phyloP scores from a whole-genome alignment of 2,888 invertebrate species.

The Sphinx pinastri region DNA sequence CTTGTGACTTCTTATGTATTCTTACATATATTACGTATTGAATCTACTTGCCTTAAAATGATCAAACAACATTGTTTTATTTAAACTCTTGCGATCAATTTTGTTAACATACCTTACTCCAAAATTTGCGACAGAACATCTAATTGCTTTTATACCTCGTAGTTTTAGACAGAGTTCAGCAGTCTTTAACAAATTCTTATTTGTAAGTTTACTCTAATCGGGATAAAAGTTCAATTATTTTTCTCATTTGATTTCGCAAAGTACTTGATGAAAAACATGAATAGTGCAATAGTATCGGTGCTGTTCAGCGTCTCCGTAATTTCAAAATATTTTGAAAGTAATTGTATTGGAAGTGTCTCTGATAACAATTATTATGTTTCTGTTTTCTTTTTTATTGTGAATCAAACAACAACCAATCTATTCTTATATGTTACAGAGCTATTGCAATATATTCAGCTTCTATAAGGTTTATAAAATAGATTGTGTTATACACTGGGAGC shows the following conservation, averaged over 20 bases:
- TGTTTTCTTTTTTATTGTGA: too few species aligned
- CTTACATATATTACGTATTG: background rate
- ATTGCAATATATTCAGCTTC: too few species aligned
- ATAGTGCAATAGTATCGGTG: too few species aligned
- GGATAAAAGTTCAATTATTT: background rate
- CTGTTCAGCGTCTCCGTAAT: too few species aligned
- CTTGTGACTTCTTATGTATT: too few species aligned
- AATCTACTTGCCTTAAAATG: background rate
- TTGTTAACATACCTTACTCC: background rate
- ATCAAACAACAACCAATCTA: too few species aligned
- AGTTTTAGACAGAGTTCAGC: background rate
- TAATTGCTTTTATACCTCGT: conserved; percentile 6
- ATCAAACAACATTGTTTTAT: conserved; percentile 5
- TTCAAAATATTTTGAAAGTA: too few species aligned
- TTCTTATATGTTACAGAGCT: too few species aligned
- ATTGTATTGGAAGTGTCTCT: too few species aligned
- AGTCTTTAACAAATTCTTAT: background rate
- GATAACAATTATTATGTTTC: too few species aligned
- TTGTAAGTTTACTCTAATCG: conserved; percentile 9
- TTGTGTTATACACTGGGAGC: too few species aligned
- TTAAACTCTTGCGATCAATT: background rate
- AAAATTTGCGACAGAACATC: background rate
- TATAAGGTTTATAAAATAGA: too few species aligned
- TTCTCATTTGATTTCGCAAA: background rate
- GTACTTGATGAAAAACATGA: background rate